Evolutionary conservation across 2,888 invertebrate genomes (phyloP).

Genomic region (Micropterix aruncella): DNA sequence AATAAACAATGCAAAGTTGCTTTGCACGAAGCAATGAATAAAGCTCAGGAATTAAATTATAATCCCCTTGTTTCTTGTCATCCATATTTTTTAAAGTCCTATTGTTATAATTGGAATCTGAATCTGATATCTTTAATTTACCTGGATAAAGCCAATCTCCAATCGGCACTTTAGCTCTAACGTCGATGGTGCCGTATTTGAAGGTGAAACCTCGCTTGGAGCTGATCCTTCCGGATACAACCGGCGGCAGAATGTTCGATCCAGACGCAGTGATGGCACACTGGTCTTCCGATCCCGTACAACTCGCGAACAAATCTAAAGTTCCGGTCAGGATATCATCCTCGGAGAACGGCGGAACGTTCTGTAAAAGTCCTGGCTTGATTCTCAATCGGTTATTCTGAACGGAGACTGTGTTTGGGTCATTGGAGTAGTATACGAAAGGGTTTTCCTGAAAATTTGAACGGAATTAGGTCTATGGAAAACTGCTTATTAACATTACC

Average conservation of each 20-base stretch:
- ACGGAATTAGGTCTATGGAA: no score
- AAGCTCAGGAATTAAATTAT: no score
- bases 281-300: constrained; percentile 19
- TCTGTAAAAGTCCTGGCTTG: constrained; percentile 11
- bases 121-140: constrained; percentile 20
- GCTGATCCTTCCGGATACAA: constrained; percentile 47
- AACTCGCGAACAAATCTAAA: constrained; percentile 20
- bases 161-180: constrained; percentile 56
- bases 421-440: constrained; percentile 26
- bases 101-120: no score
- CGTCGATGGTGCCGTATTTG: constrained; percentile 51
- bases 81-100: no score
- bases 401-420: constrained; percentile 9
- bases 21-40: no score
- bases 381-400: constrained; percentile 6
- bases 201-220: constrained; percentile 49
- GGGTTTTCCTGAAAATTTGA: constrained; percentile 21
- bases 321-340: constrained; percentile 19
- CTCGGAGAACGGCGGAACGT: constrained; percentile 18
- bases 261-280: constrained; percentile 30
- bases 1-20: no score
- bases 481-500: no score
- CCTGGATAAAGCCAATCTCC: constrained; percentile 64
- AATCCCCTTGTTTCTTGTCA: no score
- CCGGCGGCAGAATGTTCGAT: constrained; percentile 50